phyloP scores from a whole-genome alignment of 2,113 vertebrate genomes.

The Ochotona princeps region DNA sequence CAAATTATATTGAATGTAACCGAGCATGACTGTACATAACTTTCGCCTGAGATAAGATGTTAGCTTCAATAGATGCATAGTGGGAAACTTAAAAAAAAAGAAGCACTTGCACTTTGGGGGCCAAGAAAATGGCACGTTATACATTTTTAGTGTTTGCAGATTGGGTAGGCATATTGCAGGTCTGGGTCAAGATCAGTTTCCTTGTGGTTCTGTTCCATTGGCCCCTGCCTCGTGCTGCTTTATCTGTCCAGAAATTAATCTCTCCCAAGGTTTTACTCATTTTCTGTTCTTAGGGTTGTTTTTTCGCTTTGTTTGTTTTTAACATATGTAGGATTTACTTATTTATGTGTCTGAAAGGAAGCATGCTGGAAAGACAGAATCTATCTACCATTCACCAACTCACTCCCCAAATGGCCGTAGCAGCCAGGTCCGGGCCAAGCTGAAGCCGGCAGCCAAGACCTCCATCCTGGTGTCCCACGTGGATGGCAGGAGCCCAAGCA shows the following conservation, averaged over 20 bases:
- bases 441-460: no score
- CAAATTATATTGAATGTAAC: neutral
- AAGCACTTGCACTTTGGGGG: neutral
- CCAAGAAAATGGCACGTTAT: neutral
- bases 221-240: neutral
- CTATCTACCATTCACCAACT: no score
- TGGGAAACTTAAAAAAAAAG: slow-evolving; percentile 1
- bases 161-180: neutral
- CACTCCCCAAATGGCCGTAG: no score
- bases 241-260: neutral
- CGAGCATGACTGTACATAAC: neutral
- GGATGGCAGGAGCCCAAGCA: no score
- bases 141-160: neutral
- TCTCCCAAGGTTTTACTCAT: neutral
- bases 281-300: neutral
- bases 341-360: no score
- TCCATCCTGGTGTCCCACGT: no score
- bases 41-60: slow-evolving; percentile 34
- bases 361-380: no score
- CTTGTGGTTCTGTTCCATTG: neutral
- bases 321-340: no score
- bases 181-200: neutral
- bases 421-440: no score
- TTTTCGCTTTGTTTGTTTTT: no score
- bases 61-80: slow-evolving; percentile 15